These are phyloP conservation scores for Hirundichthys speculiger DNA, from an alignment of 2,113 vertebrate genomes.

Conservation along the genomic window DNA sequence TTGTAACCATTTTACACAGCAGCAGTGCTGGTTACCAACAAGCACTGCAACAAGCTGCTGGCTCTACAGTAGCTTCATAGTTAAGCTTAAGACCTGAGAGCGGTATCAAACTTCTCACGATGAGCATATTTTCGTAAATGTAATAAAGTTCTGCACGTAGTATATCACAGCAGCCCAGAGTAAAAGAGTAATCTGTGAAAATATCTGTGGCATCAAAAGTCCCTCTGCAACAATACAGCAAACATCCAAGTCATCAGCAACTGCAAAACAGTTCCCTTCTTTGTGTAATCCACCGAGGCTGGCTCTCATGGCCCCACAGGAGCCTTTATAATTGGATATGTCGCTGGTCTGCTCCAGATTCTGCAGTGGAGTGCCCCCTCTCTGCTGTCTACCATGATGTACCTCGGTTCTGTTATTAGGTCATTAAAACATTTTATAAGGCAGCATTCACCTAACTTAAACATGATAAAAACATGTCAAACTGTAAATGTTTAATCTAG, in stretches of 20 bases:
- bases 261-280: background rate
- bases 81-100: no score
- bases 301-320: slow-evolving; percentile 1
- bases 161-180: background rate
- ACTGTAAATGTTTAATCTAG: no score
- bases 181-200: background rate
- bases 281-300: slow-evolving; percentile 8
- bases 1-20: no score
- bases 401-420: slow-evolving; percentile 3
- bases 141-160: no score
- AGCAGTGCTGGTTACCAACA: no score
- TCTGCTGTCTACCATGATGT: slow-evolving; percentile 7
- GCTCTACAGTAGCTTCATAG: no score
- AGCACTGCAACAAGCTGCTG: no score
- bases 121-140: no score
- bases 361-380: background rate
- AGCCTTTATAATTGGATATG: slow-evolving; percentile 30
- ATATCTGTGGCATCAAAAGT: slow-evolving; percentile 4
- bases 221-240: background rate
- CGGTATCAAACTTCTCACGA: no score
- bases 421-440: background rate
- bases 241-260: slow-evolving; percentile 7
- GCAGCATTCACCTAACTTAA: background rate
- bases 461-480: no score
- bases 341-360: slow-evolving; percentile 30